These are phyloP conservation scores for Parnassius orleans DNA, from an alignment of 2,888 invertebrate genomes.

Conservation along the genomic window DNA sequence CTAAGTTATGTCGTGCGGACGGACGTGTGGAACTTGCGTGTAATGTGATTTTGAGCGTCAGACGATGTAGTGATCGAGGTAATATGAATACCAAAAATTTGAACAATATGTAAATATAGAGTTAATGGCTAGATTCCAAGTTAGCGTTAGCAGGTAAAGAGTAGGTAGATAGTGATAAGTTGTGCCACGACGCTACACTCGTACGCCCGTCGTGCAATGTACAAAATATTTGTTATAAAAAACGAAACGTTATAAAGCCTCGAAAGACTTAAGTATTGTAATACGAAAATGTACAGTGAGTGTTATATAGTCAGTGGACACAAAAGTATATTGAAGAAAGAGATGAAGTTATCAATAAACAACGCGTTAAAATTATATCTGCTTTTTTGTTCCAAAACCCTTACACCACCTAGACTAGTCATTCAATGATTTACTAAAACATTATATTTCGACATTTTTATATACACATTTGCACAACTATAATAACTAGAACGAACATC, in stretches of 20 bases:
- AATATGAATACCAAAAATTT: constrained; percentile 80
- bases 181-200: constrained; percentile 75
- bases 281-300: constrained; percentile 81
- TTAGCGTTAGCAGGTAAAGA: constrained; percentile 66
- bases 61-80: constrained; percentile 71
- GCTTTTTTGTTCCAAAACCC: constrained; percentile 71
- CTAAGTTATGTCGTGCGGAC: constrained; percentile 68
- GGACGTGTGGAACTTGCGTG: constrained; percentile 49
- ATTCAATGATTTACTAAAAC: background rate
- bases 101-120: constrained; percentile 80
- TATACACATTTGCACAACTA: constrained; percentile 7
- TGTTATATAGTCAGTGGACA: constrained; percentile 82
- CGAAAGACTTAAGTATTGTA: constrained; percentile 80
- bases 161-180: constrained; percentile 73
- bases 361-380: constrained; percentile 74
- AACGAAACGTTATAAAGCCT: constrained; percentile 73
- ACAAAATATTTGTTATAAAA: constrained; percentile 79
- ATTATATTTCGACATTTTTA: constrained; percentile 11
- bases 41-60: constrained; percentile 55
- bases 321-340: constrained; percentile 78
- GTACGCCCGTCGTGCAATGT: constrained; percentile 75
- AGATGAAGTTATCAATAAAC: constrained; percentile 80
- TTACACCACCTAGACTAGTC: constrained; percentile 33
- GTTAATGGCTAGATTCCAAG: constrained; percentile 63
- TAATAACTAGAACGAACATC: no score